These are phyloP conservation scores for Polydrusus pterygomalis DNA, from an alignment of 2,888 invertebrate genomes.

Conservation along the genomic window DNA sequence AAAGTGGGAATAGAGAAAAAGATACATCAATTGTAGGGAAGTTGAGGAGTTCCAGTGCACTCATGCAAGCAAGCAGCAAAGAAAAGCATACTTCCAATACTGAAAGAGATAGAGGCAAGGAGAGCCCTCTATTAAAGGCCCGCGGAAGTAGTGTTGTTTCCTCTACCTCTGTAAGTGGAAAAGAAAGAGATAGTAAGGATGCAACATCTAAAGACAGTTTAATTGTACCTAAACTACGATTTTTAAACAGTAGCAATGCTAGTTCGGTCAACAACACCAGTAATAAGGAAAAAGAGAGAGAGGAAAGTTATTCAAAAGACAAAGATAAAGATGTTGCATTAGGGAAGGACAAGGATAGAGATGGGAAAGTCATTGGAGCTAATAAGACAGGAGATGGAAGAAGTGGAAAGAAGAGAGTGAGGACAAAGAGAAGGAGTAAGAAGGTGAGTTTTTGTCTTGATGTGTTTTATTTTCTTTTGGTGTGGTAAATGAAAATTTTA, in stretches of 20 bases:
- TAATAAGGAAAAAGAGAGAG: slow-evolving; percentile 24
- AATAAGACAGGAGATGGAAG: slow-evolving; percentile 67
- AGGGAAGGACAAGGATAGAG: slow-evolving; percentile 60
- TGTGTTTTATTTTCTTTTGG: too few relatives aligned
- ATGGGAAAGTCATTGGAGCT: slow-evolving; percentile 56
- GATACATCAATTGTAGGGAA: slow-evolving; percentile 30
- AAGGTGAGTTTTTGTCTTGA: slow-evolving; percentile 60
- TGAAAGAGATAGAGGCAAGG: slow-evolving; percentile 29
- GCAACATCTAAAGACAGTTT: slow-evolving; percentile 15
- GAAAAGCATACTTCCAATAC: slow-evolving; percentile 23
- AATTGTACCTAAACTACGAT: slow-evolving; percentile 8
- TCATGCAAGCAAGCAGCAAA: slow-evolving; percentile 25
- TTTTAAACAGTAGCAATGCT: not conserved
- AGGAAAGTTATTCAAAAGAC: slow-evolving; percentile 45
- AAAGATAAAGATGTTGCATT: slow-evolving; percentile 64
- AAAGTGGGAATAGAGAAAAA: slow-evolving; percentile 54
- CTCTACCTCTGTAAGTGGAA: slow-evolving; percentile 22
- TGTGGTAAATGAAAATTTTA: too few relatives aligned
- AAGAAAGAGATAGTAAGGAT: slow-evolving; percentile 17
- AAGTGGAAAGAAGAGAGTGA: slow-evolving; percentile 52
- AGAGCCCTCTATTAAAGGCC: slow-evolving; percentile 1
- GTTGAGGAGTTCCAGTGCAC: slow-evolving; percentile 23
- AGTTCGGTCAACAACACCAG: slow-evolving; percentile 3
- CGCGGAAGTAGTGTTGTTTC: slow-evolving; percentile 7
- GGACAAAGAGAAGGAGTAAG: slow-evolving; percentile 58